Conservation (phyloP, 2,113 vertebrate genomes). For the Nycticebus coucang region DNA sequence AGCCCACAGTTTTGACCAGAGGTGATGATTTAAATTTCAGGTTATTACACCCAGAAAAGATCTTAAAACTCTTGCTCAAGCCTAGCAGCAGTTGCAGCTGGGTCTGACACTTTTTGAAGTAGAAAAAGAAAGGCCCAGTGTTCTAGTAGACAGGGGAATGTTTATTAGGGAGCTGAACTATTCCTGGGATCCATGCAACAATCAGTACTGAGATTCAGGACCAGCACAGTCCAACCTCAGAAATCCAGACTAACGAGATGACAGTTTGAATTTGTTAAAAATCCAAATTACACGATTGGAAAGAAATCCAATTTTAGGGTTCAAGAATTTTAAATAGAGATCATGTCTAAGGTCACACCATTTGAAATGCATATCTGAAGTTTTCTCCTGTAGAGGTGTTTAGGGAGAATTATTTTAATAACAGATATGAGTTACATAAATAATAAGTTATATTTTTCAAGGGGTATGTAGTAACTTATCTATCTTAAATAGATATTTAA, state of each 20-base stretch:
- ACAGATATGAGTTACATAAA: neutral
- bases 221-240: neutral
- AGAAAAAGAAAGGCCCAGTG: neutral
- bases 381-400: neutral
- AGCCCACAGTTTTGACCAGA: neutral
- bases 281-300: neutral
- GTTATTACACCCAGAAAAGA: neutral
- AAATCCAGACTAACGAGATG: neutral
- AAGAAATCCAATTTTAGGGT: neutral
- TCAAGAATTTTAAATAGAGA: neutral
- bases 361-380: neutral
- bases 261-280: neutral
- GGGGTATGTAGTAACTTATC: neutral
- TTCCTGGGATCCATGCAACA: neutral
- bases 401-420: neutral
- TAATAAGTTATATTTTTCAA: neutral
- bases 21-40: neutral
- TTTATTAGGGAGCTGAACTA: neutral
- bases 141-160: neutral
- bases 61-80: neutral
- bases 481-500: neutral
- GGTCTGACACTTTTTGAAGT: neutral
- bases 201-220: neutral
- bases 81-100: neutral
- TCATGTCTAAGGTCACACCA: neutral